Base-by-base conservation (phyloP, 2,888 invertebrate species). In the Drosophila sordidula region DNA sequence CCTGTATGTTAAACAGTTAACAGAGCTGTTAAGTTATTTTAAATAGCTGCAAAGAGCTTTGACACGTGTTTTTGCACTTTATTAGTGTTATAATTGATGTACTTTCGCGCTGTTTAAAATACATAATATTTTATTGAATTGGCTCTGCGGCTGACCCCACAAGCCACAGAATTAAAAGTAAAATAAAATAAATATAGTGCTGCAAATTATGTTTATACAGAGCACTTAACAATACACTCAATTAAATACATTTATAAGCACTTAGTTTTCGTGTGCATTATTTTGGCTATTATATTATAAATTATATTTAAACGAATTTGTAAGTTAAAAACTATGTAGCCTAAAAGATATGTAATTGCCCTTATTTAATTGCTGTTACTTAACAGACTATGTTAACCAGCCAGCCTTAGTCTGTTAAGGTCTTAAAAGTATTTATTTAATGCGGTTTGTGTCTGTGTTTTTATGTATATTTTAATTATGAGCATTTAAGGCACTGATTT, bases 91-190 rank as follows among this genome's bases (percentile, higher is more conserved):
- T 29, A 44, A 34, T 38, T 38, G 5, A 32, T 25, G 18, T 39
- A n/a, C 14, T 45, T 62, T 38, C n/a, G 22, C 63, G 47, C 38
- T 32, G 36, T 16, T 36, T 65, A 25, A 18, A 65, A 54, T 49
- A 14, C 39, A 34, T 65, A 16, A 25, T 2, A 52, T 22, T 29
- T n/a, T 14, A 36, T 25, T 49, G 38, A 36, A 47, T 66, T 55
- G 29, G 6, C 18, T 36, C 29, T 66, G 65, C 29, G 66, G 66
- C 29, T 18, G 12, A 42, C 66, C 66, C 16, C 66, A 44, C 25
- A 50, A 18, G 18, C 66, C 51, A 46, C 38, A 63, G 14, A 16
- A 32, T 36, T 2, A 18, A 34, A 45, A 36, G 3, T 25, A 0
- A 29, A 36, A 3, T 26, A 9, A 62, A 29, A 26, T 9, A 18